Conservation (phyloP, 2,888 invertebrate species). For the Amblyteles armatorius region DNA sequence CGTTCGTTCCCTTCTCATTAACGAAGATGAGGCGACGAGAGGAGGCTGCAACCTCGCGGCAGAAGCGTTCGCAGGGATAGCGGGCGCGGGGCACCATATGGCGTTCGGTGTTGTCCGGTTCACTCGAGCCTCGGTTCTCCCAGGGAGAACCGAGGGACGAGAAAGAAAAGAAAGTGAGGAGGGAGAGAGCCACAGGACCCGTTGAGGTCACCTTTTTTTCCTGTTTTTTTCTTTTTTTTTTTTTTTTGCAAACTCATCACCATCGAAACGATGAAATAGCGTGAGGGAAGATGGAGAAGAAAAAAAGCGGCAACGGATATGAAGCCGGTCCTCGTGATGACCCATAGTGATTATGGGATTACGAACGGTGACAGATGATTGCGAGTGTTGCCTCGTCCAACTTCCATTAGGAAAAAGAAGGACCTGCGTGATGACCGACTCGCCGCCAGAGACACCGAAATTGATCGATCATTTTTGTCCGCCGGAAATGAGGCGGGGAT, state of each 20-base stretch:
- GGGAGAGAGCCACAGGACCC: slow-evolving; percentile 46
- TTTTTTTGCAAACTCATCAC: slow-evolving; percentile 66
- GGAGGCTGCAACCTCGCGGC: slow-evolving; percentile 51
- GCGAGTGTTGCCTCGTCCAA: slow-evolving; percentile 5
- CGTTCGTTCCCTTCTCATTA: slow-evolving; percentile 71
- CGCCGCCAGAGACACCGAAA: slow-evolving; percentile 5
- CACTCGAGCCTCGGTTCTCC: slow-evolving; percentile 2
- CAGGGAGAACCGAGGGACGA: slow-evolving; percentile 32
- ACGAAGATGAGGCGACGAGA: slow-evolving; percentile 72
- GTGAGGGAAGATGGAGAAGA: slow-evolving; percentile 9
- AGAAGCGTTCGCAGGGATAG: slow-evolving; percentile 34
- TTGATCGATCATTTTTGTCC: slow-evolving; percentile 8
- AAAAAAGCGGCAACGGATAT: slow-evolving; percentile 21
- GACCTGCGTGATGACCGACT: slow-evolving; percentile 7
- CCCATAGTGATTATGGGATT: slow-evolving; percentile 51
- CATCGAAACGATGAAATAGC: slow-evolving; percentile 46
- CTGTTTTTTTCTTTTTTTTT: slow-evolving; percentile 9
- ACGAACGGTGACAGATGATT: slow-evolving; percentile 42
- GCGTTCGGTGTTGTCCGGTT: slow-evolving; percentile 51
- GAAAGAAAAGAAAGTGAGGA: slow-evolving; percentile 50
- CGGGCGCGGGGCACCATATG: slow-evolving; percentile 54
- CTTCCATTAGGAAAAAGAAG: slow-evolving; percentile 26
- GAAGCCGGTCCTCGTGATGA: slow-evolving; percentile 32
- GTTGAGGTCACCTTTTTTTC: slow-evolving; percentile 41
- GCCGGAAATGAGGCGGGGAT: slow-evolving; percentile 17